Percentiles rank a stretch among this genome's conserved stretches.
These are phyloP conservation scores for Philopotamus ludificatus DNA, from an alignment of 1,140 invertebrate species.

Conservation along the genomic window DNA sequence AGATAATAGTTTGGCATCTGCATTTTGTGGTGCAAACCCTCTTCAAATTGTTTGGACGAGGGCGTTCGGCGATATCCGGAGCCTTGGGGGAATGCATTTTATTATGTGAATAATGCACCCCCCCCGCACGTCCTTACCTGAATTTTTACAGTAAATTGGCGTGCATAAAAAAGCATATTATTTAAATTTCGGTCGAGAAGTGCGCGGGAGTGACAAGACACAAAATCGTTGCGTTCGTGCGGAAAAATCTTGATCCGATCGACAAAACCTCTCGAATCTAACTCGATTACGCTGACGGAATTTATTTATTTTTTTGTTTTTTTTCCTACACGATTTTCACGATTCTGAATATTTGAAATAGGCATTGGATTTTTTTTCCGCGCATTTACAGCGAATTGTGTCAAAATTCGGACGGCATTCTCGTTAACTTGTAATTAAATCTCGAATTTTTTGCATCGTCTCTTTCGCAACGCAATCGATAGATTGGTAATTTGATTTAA, in stretches of 20 bases:
- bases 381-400: background rate
- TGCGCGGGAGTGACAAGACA: background rate
- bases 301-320: constrained; percentile 6
- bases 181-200: background rate
- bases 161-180: background rate
- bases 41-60: constrained; percentile 23
- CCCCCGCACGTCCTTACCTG: constrained; percentile 1
- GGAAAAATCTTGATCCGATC: constrained; percentile 27
- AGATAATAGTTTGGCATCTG: constrained; percentile 32
- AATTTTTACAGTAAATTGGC: background rate
- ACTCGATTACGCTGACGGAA: constrained; percentile 14
- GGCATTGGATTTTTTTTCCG: background rate
- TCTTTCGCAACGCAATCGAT: background rate
- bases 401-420: background rate
- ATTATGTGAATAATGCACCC: constrained; percentile 23
- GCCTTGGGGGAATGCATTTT: constrained; percentile 27
- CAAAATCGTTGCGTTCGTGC: constrained; percentile 25
- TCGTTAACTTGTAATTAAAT: background rate
- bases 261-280: constrained; percentile 25
- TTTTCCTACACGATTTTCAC: too few species aligned
- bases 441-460: background rate
- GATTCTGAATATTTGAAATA: background rate
- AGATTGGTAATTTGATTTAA: too few species aligned
- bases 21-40: constrained; percentile 27
- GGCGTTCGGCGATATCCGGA: constrained; percentile 25